Conservation (phyloP, 2,797 vertebrate species). For the Molossus molossus region DNA sequence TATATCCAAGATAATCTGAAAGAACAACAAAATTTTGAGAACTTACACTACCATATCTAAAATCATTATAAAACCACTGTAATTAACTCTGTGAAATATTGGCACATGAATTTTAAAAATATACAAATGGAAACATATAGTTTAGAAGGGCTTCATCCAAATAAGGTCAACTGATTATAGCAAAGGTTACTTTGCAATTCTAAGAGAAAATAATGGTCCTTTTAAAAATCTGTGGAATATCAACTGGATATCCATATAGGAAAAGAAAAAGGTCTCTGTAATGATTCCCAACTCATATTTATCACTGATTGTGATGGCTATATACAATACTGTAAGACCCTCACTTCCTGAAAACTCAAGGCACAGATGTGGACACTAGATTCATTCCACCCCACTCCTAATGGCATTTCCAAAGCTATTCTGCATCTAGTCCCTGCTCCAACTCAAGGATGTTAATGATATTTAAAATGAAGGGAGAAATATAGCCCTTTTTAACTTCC, state of each 20-base stretch:
- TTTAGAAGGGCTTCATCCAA: neutral
- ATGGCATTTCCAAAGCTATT: neutral
- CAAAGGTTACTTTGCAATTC: neutral
- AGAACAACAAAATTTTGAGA: neutral
- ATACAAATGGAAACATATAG: neutral
- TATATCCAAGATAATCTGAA: neutral
- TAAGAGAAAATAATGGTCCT: neutral
- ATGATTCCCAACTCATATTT: neutral
- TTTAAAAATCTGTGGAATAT: neutral
- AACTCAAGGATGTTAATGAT: neutral
- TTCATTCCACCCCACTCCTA: neutral
- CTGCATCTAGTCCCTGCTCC: neutral
- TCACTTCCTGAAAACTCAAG: neutral
- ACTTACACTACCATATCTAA: neutral
- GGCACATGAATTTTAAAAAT: neutral
- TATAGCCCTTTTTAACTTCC: neutral
- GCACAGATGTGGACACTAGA: neutral
- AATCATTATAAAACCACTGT: neutral
- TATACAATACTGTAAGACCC: neutral
- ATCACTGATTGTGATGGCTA: neutral
- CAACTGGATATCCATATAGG: neutral
- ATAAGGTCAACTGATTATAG: neutral
- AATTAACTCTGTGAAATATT: neutral
- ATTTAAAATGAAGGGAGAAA: neutral
- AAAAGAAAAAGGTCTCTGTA: neutral